Base-by-base conservation (phyloP, 2,888 invertebrate genomes). In the Coenonympha arcania region DNA sequence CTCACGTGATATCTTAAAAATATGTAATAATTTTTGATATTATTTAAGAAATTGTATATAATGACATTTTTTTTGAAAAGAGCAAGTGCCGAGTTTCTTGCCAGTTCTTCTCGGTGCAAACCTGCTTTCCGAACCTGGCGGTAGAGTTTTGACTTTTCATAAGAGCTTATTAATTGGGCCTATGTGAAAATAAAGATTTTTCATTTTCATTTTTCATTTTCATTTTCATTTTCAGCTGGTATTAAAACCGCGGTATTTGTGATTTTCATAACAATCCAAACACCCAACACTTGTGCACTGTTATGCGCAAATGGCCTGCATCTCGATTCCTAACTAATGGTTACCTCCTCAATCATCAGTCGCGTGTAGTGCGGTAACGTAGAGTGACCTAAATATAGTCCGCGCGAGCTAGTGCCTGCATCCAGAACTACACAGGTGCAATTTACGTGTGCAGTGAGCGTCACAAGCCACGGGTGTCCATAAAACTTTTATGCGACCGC, bases 401-500 rank as follows among this genome's bases (percentile, higher is more conserved):
- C 22, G 42, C 48, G 26, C 36, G 48, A 33, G 19, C 42, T 3
- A 9, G 11, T 11, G 1, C 4, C 11, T 11, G 11, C n/a, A 9
- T 28, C 5, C 11, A n/a, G n/a, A n/a, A n/a, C 1, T 19, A 19
- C 31, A 31, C 30, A 42, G 42, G 42, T 42, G 42, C 20, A 42
- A 42, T 42, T 15, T 41, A 42, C 42, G 22, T 43, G 31, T 31
- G 34, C 36, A 22, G 15, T 48, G 24, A 24, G 40, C 40, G 40
- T 40, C 33, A 43, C 53, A 46, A 36, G 31, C 22, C 9, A 20
- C 42, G 45, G 41, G 37, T 53, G 49, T 53, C 46, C 49, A 53
- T 53, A 50, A 53, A 53, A 46, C 53, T 50, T 49, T 45, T 41
- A 46, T 41, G 22, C 30, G 45, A 48, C 46, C 30, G 46, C 4